Evolutionary conservation across 2,797 vertebrate species (phyloP).

Genomic region (Lophius americanus): DNA sequence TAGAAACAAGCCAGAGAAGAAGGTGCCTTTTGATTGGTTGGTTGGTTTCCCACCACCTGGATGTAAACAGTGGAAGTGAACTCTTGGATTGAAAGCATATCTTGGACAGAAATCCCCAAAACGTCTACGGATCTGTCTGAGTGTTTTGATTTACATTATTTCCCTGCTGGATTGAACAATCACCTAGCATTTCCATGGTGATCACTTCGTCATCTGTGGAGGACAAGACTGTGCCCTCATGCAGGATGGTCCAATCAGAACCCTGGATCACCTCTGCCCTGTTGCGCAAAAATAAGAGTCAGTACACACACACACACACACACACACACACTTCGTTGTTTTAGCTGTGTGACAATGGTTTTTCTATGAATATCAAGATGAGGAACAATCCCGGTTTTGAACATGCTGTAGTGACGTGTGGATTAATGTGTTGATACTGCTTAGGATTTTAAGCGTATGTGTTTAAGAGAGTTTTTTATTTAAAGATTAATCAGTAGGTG

Average conservation of each 20-base stretch:
- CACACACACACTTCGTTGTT: conserved; percentile 14
- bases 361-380: too few relatives aligned
- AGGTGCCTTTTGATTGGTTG: conserved; percentile 84
- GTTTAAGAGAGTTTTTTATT: too few relatives aligned
- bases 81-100: conserved; percentile 69
- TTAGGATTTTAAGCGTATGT: too few relatives aligned
- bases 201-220: conserved; percentile 87
- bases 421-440: too few relatives aligned
- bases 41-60: conserved; percentile 73
- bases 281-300: conserved; percentile 88
- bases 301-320: conserved; percentile 65
- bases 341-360: neutral
- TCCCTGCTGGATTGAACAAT: conserved; percentile 76
- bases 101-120: conserved; percentile 45
- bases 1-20: conserved; percentile 74
- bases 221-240: conserved; percentile 83
- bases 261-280: conserved; percentile 85
- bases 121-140: conserved; percentile 31
- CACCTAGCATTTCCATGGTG: conserved; percentile 85
- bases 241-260: conserved; percentile 88
- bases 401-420: too few relatives aligned
- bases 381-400: too few relatives aligned
- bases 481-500: too few relatives aligned
- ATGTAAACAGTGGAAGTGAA: conserved; percentile 70
- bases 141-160: conserved; percentile 69